Evolutionary conservation across 2,888 invertebrate species (phyloP), one percentile per base, ranked within the genome.

Genomic region (Horisme vitalbata): DNA sequence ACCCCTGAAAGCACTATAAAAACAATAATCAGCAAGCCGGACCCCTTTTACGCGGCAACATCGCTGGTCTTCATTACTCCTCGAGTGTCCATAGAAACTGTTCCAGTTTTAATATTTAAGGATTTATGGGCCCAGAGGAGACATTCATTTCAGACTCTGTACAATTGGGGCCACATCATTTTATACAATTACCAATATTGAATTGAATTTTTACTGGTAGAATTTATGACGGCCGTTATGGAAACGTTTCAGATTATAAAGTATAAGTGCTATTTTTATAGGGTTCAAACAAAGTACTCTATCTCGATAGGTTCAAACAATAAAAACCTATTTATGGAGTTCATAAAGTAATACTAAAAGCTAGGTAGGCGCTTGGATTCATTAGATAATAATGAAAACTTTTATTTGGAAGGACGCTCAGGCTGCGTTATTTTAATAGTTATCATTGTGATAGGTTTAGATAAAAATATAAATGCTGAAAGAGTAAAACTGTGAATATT

Each of bases 51-150:
- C 41, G 53, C 35, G 45, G 50, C 56, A 59, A 60, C 59, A 61
- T 59, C 50, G 48, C 59, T 61, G 64, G 59, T 68, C 68, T 79
- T 74, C 71, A 78, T 77, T 79, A 79, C 72, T 71, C 48, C 59
- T 61, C 61, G 37, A 52, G 55, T 55, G 55, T 63, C 59, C 65
- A 70, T 75, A 79, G 78, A 73, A 75, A 78, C 70, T 65, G 68
- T 63, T 58, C 71, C 78, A 76, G 79, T 82, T 83, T 83, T 82
- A 83, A 83, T 83, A 83, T 83, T 81, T 75, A 71, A 77, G 65
- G 79, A 83, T 83, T 83, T 83, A 83, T 82, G 59, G 76, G 74
- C 82, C 80, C 82, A 49, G 52, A 62, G 80, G 84, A 66, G 71
- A 79, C 79, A 83, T 84, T 79, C 76, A 82, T 84, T 83, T 79